These are phyloP conservation scores for Odontamblyopus rebecca DNA, from an alignment of 2,797 vertebrate species.

Conservation along the genomic window DNA sequence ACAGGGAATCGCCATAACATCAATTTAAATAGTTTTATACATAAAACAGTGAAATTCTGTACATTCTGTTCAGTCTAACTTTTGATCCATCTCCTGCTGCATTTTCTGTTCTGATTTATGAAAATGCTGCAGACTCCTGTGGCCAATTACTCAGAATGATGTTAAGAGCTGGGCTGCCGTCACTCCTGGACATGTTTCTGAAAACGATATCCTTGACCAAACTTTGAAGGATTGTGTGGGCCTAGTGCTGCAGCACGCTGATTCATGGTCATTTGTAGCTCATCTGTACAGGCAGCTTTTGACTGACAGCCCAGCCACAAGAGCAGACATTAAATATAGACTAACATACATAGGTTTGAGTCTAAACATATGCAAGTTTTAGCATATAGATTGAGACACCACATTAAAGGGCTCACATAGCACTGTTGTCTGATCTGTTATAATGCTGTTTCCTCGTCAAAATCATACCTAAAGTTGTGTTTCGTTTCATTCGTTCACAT, in stretches of 20 bases:
- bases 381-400: too few species aligned
- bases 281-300: conserved; percentile 11
- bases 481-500: too few species aligned
- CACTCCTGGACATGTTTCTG: conserved; percentile 5
- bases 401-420: too few species aligned
- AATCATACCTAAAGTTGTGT: too few species aligned
- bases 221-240: conserved; percentile 15
- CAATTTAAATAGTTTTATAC: too few species aligned
- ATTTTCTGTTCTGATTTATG: conserved; percentile 5
- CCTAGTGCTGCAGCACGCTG: conserved; percentile 15
- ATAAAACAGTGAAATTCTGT: neutral
- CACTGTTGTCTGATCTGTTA: too few species aligned
- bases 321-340: neutral
- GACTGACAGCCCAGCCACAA: conserved; percentile 3
- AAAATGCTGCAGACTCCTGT: conserved; percentile 14
- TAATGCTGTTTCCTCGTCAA: too few species aligned
- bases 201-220: conserved; percentile 21
- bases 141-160: conserved; percentile 33
- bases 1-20: too few species aligned
- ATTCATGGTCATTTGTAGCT: conserved; percentile 15
- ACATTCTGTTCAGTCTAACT: neutral
- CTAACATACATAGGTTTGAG: too few species aligned
- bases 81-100: neutral
- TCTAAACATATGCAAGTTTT: too few species aligned
- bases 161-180: conserved; percentile 14